Evolutionary conservation across 2,888 invertebrate species (phyloP).

Genomic region (Hipparchia semele): DNA sequence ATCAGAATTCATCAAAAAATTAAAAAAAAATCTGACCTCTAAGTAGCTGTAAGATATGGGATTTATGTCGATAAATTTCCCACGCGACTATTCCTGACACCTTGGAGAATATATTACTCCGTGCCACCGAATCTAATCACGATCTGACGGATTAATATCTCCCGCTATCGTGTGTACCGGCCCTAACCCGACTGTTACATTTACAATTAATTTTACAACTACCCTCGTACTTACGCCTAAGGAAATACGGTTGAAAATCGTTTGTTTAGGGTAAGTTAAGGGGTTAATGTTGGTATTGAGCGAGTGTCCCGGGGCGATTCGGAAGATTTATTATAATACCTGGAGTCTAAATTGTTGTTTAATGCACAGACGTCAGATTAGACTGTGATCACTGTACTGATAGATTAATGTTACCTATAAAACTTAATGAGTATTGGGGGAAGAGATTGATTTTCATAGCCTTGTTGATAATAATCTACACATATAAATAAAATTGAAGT

Average conservation of each 20-base stretch:
- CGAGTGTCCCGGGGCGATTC: constrained; percentile 61
- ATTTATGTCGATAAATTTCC: constrained; percentile 32
- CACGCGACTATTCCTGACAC: constrained; percentile 58
- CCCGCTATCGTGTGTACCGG: constrained; percentile 63
- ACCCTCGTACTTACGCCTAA: constrained; percentile 41
- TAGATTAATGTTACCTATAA: constrained; percentile 41
- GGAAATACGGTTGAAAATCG: constrained; percentile 42
- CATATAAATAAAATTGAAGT: no score
- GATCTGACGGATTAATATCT: constrained; percentile 80
- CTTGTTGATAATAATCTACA: neutral
- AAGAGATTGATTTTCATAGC: constrained; percentile 19
- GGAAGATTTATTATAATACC: constrained; percentile 77
- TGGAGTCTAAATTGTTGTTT: constrained; percentile 75
- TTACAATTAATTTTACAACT: constrained; percentile 46
- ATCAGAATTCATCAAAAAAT: no score
- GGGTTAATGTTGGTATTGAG: constrained; percentile 49
- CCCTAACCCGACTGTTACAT: constrained; percentile 63
- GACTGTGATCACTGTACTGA: constrained; percentile 43
- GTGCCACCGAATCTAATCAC: constrained; percentile 81
- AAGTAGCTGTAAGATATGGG: neutral
- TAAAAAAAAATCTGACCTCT: no score
- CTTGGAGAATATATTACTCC: constrained; percentile 77
- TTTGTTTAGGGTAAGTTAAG: neutral
- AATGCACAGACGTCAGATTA: constrained; percentile 68
- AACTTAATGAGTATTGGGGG: constrained; percentile 28